These are phyloP conservation scores for Formica aserva DNA, from an alignment of 2,888 invertebrate genomes.

Conservation along the genomic window DNA sequence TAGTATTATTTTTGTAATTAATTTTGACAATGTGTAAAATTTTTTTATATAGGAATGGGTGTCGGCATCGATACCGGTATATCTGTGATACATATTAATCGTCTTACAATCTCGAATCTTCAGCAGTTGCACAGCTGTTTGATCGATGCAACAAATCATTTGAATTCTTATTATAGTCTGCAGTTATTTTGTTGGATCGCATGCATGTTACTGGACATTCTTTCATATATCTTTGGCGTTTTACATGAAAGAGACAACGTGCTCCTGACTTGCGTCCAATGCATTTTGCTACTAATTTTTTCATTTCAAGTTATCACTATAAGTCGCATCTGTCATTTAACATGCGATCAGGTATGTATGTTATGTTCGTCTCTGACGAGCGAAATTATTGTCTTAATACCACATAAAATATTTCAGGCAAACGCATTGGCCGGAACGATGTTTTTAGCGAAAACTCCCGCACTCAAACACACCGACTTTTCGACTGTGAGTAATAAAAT, in stretches of 20 bases:
- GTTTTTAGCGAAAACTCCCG: neutral
- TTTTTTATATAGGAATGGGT: neutral
- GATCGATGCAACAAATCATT: constrained; percentile 10
- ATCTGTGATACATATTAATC: neutral
- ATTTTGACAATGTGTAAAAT: neutral
- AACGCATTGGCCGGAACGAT: neutral
- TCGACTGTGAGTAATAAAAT: constrained; percentile 13
- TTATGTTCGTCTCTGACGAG: neutral
- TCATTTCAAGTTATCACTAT: constrained; percentile 21
- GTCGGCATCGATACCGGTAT: neutral
- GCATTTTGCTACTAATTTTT: neutral
- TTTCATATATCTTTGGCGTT: neutral
- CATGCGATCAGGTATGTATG: constrained; percentile 32
- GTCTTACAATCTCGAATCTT: constrained; percentile 3
- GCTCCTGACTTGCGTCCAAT: neutral
- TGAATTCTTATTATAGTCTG: constrained; percentile 12
- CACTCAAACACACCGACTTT: neutral
- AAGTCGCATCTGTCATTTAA: constrained; percentile 24
- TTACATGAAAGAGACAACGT: neutral
- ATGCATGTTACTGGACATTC: neutral
- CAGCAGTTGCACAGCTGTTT: constrained; percentile 6
- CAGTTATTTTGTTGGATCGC: constrained; percentile 27
- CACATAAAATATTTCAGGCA: constrained; percentile 29
- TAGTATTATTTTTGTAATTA: neutral
- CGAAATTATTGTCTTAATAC: neutral